Percentiles rank a stretch among this genome's conserved stretches.
phyloP scores from a whole-genome alignment of 2,888 invertebrate genomes.

The Clistopyga incitator region DNA sequence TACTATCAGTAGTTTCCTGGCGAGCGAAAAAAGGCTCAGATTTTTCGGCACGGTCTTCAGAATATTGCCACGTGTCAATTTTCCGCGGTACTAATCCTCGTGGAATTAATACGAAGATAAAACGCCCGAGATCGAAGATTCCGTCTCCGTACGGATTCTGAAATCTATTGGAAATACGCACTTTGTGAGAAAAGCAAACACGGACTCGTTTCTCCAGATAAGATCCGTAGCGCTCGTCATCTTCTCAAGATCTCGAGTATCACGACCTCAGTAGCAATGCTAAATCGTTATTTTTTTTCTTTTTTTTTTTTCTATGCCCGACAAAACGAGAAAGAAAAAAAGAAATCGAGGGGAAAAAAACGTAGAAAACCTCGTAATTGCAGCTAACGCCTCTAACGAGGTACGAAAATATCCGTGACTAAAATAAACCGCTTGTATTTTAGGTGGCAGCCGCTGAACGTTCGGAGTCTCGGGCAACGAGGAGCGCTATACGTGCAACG shows the following conservation, averaged over 20 bases:
- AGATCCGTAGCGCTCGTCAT: constrained; percentile 55
- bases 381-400: constrained; percentile 69
- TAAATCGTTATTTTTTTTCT: no score
- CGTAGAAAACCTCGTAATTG: constrained; percentile 58
- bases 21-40: not conserved
- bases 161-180: constrained; percentile 65
- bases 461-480: constrained; percentile 19
- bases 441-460: constrained; percentile 50
- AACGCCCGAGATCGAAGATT: not conserved
- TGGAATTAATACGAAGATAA: not conserved
- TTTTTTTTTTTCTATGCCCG: not conserved
- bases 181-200: constrained; percentile 69
- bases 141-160: not conserved
- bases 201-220: constrained; percentile 61
- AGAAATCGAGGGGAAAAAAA: constrained; percentile 21
- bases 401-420: constrained; percentile 71
- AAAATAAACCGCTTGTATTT: constrained; percentile 68
- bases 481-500: constrained; percentile 28
- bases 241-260: not conserved
- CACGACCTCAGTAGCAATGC: not conserved
- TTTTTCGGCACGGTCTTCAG: not conserved
- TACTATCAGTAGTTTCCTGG: not conserved
- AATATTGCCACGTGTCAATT: not conserved
- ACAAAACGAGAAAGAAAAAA: not conserved
- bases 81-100: not conserved